phyloP scores from a whole-genome alignment of 2,797 vertebrate genomes.

The Pantherophis vulpinus region DNA sequence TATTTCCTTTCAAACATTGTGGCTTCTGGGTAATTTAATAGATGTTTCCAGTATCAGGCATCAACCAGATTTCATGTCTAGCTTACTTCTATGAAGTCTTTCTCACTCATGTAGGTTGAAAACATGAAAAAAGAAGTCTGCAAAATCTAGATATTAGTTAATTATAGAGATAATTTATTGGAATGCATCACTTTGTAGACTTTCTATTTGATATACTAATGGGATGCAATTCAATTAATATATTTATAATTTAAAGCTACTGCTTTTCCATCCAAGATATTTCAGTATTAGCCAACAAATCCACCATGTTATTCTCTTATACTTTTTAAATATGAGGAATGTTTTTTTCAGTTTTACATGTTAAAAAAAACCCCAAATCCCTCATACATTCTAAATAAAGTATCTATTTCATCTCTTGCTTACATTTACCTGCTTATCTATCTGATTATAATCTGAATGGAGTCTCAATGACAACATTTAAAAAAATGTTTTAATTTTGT shows the following conservation, averaged over 20 bases:
- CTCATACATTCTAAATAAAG: neutral
- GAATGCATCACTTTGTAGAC: neutral
- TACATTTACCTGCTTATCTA: neutral
- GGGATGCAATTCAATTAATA: neutral
- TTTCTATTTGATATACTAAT: conserved; percentile 1
- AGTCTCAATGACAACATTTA: neutral
- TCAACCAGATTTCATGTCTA: conserved; percentile 23
- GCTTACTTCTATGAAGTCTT: neutral
- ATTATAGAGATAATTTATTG: conserved; percentile 27
- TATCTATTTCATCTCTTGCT: neutral
- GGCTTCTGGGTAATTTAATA: conserved; percentile 10
- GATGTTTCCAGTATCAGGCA: conserved; percentile 1
- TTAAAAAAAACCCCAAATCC: neutral
- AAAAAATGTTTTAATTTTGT: neutral
- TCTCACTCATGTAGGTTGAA: conserved; percentile 20
- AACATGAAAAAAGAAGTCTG: neutral
- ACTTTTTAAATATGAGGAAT: neutral
- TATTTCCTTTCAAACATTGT: neutral
- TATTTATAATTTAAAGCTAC: neutral
- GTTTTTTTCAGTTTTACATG: neutral
- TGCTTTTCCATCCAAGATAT: neutral
- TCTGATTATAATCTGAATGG: neutral
- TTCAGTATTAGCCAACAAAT: neutral
- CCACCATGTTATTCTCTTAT: neutral
- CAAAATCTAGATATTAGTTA: neutral